Evolutionary conservation across 2,113 vertebrate genomes (phyloP).

Genomic region (Gasterosteus aculeatus): DNA sequence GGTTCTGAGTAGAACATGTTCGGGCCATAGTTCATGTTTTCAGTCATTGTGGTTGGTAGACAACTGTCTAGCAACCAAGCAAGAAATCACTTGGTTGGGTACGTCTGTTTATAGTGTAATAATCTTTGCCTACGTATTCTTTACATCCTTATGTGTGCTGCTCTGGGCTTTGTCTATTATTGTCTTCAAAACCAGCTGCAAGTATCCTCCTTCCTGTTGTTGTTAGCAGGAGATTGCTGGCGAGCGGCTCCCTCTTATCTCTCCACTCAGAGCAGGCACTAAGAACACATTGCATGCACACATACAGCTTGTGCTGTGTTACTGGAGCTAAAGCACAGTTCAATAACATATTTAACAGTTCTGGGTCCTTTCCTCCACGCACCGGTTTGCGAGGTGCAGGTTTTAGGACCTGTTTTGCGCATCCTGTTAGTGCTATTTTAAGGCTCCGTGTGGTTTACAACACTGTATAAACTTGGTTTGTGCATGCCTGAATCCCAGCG

Average conservation of each 20-base stretch:
- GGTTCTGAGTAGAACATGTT: background rate
- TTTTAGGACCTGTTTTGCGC: constrained; percentile 21
- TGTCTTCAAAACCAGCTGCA: constrained; percentile 22
- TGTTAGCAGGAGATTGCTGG: constrained; percentile 41
- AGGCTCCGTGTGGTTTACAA: constrained; percentile 20
- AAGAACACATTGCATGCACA: constrained; percentile 21
- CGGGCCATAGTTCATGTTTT: background rate
- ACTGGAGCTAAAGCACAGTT: constrained; percentile 20
- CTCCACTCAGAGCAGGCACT: constrained; percentile 21
- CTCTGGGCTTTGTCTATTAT: background rate
- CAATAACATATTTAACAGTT: constrained; percentile 35
- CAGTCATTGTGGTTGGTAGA: background rate
- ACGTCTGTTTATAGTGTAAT: background rate
- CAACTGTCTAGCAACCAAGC: background rate
- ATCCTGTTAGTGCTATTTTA: constrained; percentile 13
- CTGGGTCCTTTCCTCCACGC: constrained; percentile 13
- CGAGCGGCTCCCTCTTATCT: constrained; percentile 47
- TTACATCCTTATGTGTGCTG: background rate
- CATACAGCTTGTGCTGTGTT: constrained; percentile 1
- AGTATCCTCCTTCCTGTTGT: constrained; percentile 25
- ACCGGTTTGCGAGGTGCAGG: background rate
- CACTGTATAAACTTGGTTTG: constrained; percentile 30
- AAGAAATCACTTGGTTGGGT: background rate
- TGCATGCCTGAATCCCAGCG: constrained; percentile 11
- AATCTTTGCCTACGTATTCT: background rate